Evolutionary conservation across 2,113 vertebrate species (phyloP).

Genomic region (Colaptes auratus): DNA sequence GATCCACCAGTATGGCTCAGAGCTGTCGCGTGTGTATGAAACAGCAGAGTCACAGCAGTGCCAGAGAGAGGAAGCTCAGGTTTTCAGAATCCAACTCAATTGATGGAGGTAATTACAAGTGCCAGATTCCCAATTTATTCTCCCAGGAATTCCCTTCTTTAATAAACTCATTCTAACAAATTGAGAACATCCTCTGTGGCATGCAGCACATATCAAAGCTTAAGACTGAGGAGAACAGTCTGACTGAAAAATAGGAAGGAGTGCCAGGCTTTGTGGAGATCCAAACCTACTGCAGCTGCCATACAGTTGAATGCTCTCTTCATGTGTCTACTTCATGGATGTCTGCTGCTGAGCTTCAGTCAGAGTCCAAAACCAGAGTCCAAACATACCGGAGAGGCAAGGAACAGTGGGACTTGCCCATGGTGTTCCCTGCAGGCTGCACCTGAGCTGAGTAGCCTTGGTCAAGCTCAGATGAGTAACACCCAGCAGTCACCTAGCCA

Average conservation of each 20-base stretch:
- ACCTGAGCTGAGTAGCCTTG: not conserved
- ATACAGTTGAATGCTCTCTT: not conserved
- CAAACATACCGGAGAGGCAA: not conserved
- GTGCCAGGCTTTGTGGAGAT: not conserved
- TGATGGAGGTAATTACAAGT: slow-evolving; percentile 33
- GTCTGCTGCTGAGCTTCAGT: not conserved
- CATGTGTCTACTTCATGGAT: not conserved
- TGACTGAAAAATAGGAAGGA: slow-evolving; percentile 22
- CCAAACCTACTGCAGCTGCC: slow-evolving; percentile 1
- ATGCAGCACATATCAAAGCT: slow-evolving; percentile 16
- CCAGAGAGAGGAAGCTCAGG: not conserved
- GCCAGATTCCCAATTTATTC: slow-evolving; percentile 46
- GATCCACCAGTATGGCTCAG: not conserved
- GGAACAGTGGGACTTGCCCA: not conserved
- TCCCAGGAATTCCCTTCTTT: slow-evolving; percentile 28
- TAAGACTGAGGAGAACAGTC: slow-evolving; percentile 32
- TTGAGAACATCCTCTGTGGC: slow-evolving; percentile 5
- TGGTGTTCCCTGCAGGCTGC: not conserved
- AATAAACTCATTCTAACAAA: slow-evolving; percentile 55
- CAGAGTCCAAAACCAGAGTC: not conserved
- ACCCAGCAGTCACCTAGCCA: not conserved
- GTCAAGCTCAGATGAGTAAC: not conserved
- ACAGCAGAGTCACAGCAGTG: not conserved
- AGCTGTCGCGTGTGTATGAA: not conserved
- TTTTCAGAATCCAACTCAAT: slow-evolving; percentile 36